Percentiles rank a stretch among this genome's conserved stretches.
phyloP scores from a whole-genome alignment of 2,797 vertebrate genomes.

The Nasua narica region DNA sequence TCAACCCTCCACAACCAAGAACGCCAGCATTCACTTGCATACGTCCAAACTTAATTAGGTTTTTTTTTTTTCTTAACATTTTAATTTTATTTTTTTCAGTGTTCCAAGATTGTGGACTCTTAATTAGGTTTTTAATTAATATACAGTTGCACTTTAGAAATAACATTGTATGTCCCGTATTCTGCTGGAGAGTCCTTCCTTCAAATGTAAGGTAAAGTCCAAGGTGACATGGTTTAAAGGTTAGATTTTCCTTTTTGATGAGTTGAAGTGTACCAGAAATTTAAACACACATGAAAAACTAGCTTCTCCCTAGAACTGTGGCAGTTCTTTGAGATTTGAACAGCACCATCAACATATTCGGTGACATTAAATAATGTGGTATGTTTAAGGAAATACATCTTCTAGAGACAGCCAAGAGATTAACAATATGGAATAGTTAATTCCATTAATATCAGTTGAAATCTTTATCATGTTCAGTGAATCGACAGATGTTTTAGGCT shows the following conservation, averaged over 20 bases:
- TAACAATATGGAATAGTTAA: constrained; percentile 6
- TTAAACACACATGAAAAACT: not conserved
- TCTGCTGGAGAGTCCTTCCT: not conserved
- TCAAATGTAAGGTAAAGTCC: not conserved
- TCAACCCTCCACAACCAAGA: not conserved
- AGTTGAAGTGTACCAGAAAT: not conserved
- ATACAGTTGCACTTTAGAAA: not conserved
- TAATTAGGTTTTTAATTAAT: not conserved
- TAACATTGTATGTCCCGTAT: not conserved
- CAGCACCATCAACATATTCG: not conserved
- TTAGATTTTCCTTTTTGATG: not conserved
- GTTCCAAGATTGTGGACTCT: not conserved
- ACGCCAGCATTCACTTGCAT: not conserved
- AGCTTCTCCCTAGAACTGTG: not conserved
- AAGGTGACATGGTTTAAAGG: not conserved
- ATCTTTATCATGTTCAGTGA: not conserved
- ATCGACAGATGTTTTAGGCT: not conserved
- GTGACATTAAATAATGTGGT: constrained; percentile 16
- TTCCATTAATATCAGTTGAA: not conserved
- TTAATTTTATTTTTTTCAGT: too few relatives aligned
- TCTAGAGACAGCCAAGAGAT: not conserved
- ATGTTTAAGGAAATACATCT: constrained; percentile 33
- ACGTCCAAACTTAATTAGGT: not conserved
- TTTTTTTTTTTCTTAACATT: too few relatives aligned
- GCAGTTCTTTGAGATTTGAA: constrained; percentile 25